Base-by-base conservation (phyloP, 2,797 vertebrate genomes). In the Nyctalus aviator region DNA sequence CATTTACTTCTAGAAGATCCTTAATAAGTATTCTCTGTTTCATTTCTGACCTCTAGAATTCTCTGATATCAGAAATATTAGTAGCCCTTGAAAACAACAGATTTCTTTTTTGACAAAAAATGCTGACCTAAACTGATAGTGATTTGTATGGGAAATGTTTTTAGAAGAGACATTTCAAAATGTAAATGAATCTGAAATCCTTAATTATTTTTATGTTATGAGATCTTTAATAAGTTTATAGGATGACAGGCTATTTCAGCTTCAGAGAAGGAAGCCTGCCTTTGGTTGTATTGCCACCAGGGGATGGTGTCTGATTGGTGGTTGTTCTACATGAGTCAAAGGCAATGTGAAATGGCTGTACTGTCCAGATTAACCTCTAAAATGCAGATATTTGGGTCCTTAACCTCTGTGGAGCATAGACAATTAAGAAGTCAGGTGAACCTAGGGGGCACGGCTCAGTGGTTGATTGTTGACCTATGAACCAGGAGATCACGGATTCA, bases 171-270 rank as follows among this genome's bases (percentile, higher is more conserved):
- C 30, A 53, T 64, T 71, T 79, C 41, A 88, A 37, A 88, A 88
- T 72, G 46, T 93, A 88, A 71, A 55, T 84, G 81, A 78, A 84
- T 86, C 23, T 23, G 37, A 71, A 93, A 87, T 90, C 53, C 37
- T 86, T 53, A 73, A 78, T 11, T 59, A 53, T 44, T 25, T 94
- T 90, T 89, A 68, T 62, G 20, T 88, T 75, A 23, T 59, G 41
- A 81, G 82, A 7, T 81, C 32, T 81, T 5, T 79, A n/a, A 75
- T 66, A 79, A 37, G 20, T 86, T 46, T 88, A 30, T 46, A n/a
- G 84, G 66, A 20, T 83, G 44, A 68, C 59, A 57, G 37, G 18
- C 37, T 88, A 2, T 57, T 83, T 78, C n/a, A 15, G 4, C 35
- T 57, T 71, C 27, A 86, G 81, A 88, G 59, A 82, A 68, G 10